Evolutionary conservation across 1,140 invertebrate genomes (phyloP), one percentile per base, ranked within the genome.

Genomic region (Theocolax elegans): DNA sequence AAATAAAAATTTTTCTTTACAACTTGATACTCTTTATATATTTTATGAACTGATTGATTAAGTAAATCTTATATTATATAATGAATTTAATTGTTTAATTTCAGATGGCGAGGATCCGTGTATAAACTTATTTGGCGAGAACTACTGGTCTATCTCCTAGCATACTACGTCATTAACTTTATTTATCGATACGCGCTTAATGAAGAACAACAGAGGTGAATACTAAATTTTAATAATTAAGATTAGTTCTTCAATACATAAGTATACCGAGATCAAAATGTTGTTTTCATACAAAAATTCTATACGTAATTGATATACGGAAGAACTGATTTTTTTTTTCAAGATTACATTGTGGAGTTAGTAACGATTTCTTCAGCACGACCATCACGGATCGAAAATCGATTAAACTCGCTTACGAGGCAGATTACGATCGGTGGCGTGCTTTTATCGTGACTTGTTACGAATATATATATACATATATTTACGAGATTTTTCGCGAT

Each of bases 51-150:
- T n/a, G n/a, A n/a, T n/a, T n/a, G n/a, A n/a, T n/a, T n/a, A n/a
- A n/a, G n/a, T n/a, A n/a, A n/a, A n/a, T n/a, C n/a, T n/a, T n/a
- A n/a, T n/a, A n/a, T n/a, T n/a, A n/a, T 10, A 6, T 35, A 35
- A 35, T 35, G 31, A 35, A 35, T 35, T 81, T 67, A n/a, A n/a
- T n/a, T n/a, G n/a, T n/a, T n/a, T n/a, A n/a, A n/a, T 67, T 86
- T 74, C 89, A 95, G 95, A 91, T 99, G 97, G 97, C 89, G 92
- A 81, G 97, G 96, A 74, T 98, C 96, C 80, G 94, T 98, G n/a
- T 98, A 98, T 89, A 99, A 99, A 89, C 86, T 98, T 79, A 92
- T 99, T 53, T 98, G 95, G 93, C 90, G 95, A 74, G 97, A 99
- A 88, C 88, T 97, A 70, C 82, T 97, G 76, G 93, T 95, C 40